phyloP scores from a whole-genome alignment of 1,140 invertebrate species.

The Lasioglossum albipes region DNA sequence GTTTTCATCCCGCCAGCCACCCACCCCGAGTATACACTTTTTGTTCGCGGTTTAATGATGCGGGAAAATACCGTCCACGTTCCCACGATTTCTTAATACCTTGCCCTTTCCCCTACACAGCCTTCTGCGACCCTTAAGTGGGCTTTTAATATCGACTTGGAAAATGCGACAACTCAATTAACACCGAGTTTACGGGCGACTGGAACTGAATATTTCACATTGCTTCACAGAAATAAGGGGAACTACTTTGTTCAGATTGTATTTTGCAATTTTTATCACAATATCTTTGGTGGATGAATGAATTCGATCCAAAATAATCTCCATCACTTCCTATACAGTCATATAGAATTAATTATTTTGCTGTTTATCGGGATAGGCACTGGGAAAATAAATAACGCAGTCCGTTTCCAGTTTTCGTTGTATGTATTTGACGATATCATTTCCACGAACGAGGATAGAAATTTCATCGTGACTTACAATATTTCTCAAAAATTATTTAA shows the following conservation, averaged over 20 bases:
- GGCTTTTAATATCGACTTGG: too few relatives aligned
- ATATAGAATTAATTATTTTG: too few relatives aligned
- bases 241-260: too few relatives aligned
- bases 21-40: conserved; percentile 18
- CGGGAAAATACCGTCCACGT: conserved; percentile 8
- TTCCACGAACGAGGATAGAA: neutral
- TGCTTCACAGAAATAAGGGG: too few relatives aligned
- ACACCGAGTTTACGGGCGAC: too few relatives aligned
- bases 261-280: too few relatives aligned
- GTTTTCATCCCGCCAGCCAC: conserved; percentile 3
- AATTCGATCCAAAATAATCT: too few relatives aligned
- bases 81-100: conserved; percentile 15
- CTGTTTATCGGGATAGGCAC: neutral
- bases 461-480: neutral
- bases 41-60: conserved; percentile 39
- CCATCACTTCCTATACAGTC: too few relatives aligned
- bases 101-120: neutral
- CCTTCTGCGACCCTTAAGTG: too few relatives aligned
- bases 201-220: too few relatives aligned
- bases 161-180: too few relatives aligned
- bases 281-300: too few relatives aligned
- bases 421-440: neutral
- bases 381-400: neutral
- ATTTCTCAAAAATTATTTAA: neutral
- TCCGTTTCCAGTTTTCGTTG: neutral